These are phyloP conservation scores for Plectrocnemia conspersa DNA, from an alignment of 1,140 invertebrate genomes.

Conservation along the genomic window DNA sequence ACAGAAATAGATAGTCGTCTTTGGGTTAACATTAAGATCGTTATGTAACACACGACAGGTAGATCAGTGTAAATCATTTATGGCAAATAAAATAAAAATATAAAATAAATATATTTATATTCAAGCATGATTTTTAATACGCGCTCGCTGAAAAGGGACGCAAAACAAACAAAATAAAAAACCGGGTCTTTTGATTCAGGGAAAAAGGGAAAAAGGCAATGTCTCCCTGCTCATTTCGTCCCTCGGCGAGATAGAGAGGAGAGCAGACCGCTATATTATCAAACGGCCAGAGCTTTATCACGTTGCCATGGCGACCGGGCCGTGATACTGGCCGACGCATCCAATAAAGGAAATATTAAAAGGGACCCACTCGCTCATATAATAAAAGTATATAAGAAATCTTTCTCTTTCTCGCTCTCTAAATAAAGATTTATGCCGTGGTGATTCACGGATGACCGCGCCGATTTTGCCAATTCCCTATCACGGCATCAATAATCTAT, in stretches of 20 bases:
- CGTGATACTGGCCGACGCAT: conserved; percentile 36
- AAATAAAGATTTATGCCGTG: no score
- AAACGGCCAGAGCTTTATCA: conserved; percentile 52
- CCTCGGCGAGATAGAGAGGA: conserved; percentile 30
- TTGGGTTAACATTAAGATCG: neutral
- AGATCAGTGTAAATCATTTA: no score
- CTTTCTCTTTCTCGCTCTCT: no score
- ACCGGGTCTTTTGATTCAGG: conserved; percentile 35
- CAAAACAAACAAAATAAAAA: conserved; percentile 35
- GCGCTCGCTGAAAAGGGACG: conserved; percentile 21
- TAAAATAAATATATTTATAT: no score
- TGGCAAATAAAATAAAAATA: no score
- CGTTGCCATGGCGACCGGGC: conserved; percentile 45
- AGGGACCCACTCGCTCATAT: no score
- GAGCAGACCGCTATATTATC: conserved; percentile 40
- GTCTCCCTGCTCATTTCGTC: conserved; percentile 11
- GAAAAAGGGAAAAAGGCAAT: conserved; percentile 28
- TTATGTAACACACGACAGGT: neutral
- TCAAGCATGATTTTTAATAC: conserved; percentile 25
- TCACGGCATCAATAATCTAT: no score
- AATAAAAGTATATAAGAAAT: no score
- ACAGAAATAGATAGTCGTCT: conserved; percentile 29
- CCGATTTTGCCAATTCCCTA: no score
- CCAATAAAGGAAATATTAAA: conserved; percentile 28
- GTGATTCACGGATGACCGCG: no score